These are phyloP conservation scores for Eublepharis macularius DNA, from an alignment of 2,113 vertebrate genomes.

Conservation along the genomic window DNA sequence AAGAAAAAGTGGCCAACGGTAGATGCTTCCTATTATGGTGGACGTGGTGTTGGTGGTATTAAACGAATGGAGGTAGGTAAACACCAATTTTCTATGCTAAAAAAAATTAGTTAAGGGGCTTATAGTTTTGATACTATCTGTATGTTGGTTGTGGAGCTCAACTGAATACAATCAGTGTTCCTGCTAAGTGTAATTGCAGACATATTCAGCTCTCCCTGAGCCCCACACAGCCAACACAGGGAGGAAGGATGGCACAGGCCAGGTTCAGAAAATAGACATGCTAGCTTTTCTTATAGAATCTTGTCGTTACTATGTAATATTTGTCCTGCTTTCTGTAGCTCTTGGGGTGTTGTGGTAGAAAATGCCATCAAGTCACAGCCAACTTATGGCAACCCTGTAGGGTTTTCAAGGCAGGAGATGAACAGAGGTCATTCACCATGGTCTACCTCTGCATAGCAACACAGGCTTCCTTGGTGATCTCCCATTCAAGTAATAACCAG, in stretches of 20 bases:
- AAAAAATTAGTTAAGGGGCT: rapidly evolving
- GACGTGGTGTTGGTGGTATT: slow-evolving; percentile 95
- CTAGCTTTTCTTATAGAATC: background rate
- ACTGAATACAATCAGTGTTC: background rate
- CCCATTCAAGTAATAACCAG: too few species aligned
- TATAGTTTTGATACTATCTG: too few species aligned
- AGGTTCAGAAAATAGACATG: background rate
- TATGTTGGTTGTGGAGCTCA: too few species aligned
- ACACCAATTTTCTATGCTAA: rapidly evolving
- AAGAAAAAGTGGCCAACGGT: slow-evolving; percentile 91
- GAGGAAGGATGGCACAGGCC: background rate
- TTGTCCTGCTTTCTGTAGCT: background rate
- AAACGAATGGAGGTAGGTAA: slow-evolving; percentile 94
- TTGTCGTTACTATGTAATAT: background rate
- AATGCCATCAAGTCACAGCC: too few species aligned
- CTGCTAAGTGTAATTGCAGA: background rate
- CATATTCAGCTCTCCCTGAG: too few species aligned
- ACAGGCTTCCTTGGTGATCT: too few species aligned
- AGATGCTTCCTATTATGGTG: slow-evolving; percentile 96
- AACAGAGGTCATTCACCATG: too few species aligned
- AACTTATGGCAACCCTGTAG: too few species aligned
- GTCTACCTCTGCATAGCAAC: too few species aligned
- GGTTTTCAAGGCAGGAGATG: too few species aligned
- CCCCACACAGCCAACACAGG: background rate
- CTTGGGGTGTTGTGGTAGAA: too few species aligned